Evolutionary conservation across 2,113 vertebrate species (phyloP), one percentile per base, ranked within the genome.

Genomic region (Proterorhinus semilunaris): DNA sequence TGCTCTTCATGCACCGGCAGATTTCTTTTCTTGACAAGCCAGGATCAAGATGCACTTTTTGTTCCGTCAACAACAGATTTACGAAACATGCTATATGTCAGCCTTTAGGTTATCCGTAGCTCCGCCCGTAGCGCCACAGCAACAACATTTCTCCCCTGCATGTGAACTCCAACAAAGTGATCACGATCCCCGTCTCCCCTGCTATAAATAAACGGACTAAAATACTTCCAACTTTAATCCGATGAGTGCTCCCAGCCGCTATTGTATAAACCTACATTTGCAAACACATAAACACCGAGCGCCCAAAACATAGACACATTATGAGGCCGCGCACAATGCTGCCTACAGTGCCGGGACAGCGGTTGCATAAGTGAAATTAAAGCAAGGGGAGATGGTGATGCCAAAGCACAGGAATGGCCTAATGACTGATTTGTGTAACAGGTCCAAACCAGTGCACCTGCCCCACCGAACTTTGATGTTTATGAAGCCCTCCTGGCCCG

Each of bases 401-500:
- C 75, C 71, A 79, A 80, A 75, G 72, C 71, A 80, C 45, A 83
- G 71, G 83, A 81, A 89, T 83, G 79, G 73, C 51, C 74, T 78
- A 79, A 82, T 84, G 75, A 69, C 68, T 53, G 69, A 85, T 86
- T 82, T 79, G 68, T 68, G 77, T 51, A 65, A 48, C 61, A 64
- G 75, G 62, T 58, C 71, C 52, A 81, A 75, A 63, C 75, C 69
- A 73, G 69, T 53, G 10, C 74, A 82, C 81, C 77, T 85, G 79
- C 81, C 52, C 70, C 12, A 2, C 10, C 46, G 4, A 36, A 62
- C 77, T 85, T 85, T 85, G 77, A 83, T 81, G 75, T 78, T 83
- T 80, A 85, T 83, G 65, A 83, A 76, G 75, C 71, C 66, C 80
- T 79, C 72, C 65, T 86, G 80, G 73, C 44, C 70, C 46, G 65